Conservation (phyloP, 2,888 invertebrate species). For the Drosophila anomelani region DNA sequence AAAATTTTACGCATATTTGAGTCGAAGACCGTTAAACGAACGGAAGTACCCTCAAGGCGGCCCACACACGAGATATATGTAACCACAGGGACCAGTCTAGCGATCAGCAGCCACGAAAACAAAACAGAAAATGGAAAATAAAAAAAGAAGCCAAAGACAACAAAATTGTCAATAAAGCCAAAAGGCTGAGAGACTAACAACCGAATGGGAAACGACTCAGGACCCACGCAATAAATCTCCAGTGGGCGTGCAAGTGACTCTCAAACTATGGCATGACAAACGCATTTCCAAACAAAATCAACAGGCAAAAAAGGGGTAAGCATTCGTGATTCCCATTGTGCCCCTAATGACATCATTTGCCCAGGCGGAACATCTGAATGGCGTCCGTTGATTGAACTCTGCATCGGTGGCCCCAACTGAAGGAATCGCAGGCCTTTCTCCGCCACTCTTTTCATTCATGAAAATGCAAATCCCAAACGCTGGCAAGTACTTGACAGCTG, state of each 20-base stretch:
- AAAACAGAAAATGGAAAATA: conserved; percentile 73
- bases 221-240: conserved; percentile 60
- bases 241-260: conserved; percentile 61
- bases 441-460: conserved; percentile 66
- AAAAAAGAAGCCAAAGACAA: conserved; percentile 69
- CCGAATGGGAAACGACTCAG: conserved; percentile 31
- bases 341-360: conserved; percentile 73
- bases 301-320: conserved; percentile 15
- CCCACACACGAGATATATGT: conserved; percentile 56
- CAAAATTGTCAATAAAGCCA: conserved; percentile 71
- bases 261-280: conserved; percentile 73
- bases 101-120: conserved; percentile 28
- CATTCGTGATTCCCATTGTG: conserved; percentile 65
- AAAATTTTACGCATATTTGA: conserved; percentile 58
- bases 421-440: conserved; percentile 60
- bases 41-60: conserved; percentile 72
- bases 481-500: conserved; percentile 68
- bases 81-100: conserved; percentile 43
- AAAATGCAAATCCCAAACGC: conserved; percentile 68
- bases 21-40: conserved; percentile 63
- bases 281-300: conserved; percentile 52
- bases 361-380: conserved; percentile 39
- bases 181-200: conserved; percentile 28
- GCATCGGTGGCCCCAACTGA: conserved; percentile 57
- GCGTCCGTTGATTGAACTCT: conserved; percentile 74